A percentile compares a stretch with the other conserved stretches of the same genome.
phyloP scores from a whole-genome alignment of 2,797 vertebrate genomes.

The Tapirus indicus region DNA sequence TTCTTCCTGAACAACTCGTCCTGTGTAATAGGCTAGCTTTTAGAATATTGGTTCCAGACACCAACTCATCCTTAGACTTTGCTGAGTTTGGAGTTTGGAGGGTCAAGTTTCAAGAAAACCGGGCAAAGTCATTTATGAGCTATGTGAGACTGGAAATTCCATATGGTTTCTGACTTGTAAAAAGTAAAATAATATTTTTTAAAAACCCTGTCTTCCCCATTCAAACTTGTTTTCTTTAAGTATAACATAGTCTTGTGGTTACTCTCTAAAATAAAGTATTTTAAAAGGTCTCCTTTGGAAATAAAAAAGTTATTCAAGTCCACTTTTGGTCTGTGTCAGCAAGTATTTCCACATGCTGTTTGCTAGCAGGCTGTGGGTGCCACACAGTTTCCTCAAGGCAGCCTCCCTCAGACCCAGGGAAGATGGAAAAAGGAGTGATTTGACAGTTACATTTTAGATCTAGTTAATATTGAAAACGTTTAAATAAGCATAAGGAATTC shows the following conservation, averaged over 20 bases:
- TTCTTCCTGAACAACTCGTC: background rate
- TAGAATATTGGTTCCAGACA: slow-evolving; percentile 50
- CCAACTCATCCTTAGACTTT: slow-evolving; percentile 22
- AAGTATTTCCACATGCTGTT: background rate
- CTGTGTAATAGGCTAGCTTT: background rate
- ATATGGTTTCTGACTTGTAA: slow-evolving; percentile 78
- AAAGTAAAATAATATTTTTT: slow-evolving; percentile 66
- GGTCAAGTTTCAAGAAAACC: slow-evolving; percentile 72
- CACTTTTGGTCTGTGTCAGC: slow-evolving; percentile 63
- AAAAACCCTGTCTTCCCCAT: slow-evolving; percentile 13
- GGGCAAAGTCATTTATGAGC: slow-evolving; percentile 56
- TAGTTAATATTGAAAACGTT: slow-evolving; percentile 23
- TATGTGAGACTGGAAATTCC: slow-evolving; percentile 65
- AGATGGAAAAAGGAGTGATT: background rate
- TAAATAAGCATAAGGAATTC: background rate
- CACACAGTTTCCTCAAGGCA: background rate
- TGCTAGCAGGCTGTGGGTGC: background rate
- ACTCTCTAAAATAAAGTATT: slow-evolving; percentile 62
- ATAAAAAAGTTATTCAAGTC: slow-evolving; percentile 49
- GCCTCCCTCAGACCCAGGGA: background rate
- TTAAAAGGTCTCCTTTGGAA: slow-evolving; percentile 70
- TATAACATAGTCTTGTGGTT: slow-evolving; percentile 69
- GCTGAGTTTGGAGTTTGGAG: slow-evolving; percentile 62
- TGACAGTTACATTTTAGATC: background rate
- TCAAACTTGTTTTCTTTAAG: slow-evolving; percentile 68